These are phyloP conservation scores for Sparidentex hasta DNA, from an alignment of 2,797 vertebrate genomes.

Conservation along the genomic window DNA sequence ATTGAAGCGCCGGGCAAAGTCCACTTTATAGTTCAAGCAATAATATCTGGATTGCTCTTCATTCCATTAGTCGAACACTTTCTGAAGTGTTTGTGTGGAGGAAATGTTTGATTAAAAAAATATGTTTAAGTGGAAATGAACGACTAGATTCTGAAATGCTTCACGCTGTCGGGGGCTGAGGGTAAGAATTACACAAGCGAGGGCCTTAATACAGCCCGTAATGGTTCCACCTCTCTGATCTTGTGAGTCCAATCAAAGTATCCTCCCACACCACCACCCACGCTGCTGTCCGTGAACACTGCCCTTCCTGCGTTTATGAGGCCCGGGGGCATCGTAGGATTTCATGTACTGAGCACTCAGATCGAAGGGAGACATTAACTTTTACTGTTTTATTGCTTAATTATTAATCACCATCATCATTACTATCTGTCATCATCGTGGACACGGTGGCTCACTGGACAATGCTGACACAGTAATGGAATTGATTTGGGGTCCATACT, in stretches of 20 bases:
- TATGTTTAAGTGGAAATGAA: neutral
- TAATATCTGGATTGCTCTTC: neutral
- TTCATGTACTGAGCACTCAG: neutral
- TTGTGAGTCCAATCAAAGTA: constrained; percentile 4
- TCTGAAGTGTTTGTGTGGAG: neutral
- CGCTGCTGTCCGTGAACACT: neutral
- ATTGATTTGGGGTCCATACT: neutral
- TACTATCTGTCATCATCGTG: neutral
- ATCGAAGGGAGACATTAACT: constrained; percentile 11
- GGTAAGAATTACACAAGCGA: neutral
- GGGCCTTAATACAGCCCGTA: neutral
- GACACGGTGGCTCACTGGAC: neutral
- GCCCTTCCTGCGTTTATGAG: constrained; percentile 17
- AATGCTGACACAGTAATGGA: neutral
- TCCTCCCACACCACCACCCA: constrained; percentile 16
- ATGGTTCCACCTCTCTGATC: neutral
- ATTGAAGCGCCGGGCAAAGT: constrained; percentile 14
- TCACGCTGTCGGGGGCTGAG: neutral
- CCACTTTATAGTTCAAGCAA: neutral
- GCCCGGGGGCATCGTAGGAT: constrained; percentile 18
- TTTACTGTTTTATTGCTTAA: constrained; percentile 38
- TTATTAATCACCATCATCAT: constrained; percentile 13
- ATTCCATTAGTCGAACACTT: neutral
- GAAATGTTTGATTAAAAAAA: neutral
- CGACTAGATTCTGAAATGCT: neutral